Evolutionary conservation across 2,113 vertebrate species (phyloP).

Genomic region (Hepsetus odoe): DNA sequence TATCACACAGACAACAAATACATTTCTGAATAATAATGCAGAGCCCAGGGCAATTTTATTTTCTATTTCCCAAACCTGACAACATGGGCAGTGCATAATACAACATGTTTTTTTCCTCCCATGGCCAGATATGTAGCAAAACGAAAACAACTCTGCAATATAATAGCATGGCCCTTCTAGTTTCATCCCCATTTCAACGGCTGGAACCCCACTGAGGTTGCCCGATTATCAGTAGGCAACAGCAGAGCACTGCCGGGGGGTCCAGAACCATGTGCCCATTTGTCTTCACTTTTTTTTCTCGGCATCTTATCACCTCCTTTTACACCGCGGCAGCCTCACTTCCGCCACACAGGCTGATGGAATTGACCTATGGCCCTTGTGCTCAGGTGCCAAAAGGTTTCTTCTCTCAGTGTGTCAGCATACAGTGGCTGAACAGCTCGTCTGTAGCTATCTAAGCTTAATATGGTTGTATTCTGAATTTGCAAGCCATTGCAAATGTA

Average conservation of each 20-base stretch:
- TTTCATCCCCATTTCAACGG: not conserved
- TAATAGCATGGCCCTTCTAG: not conserved
- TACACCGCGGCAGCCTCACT: conserved; percentile 33
- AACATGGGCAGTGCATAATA: not conserved
- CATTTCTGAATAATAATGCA: conserved; percentile 28
- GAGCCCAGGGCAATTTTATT: conserved; percentile 29
- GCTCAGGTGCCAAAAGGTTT: conserved; percentile 7
- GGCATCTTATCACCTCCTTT: conserved; percentile 37
- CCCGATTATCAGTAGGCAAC: not conserved
- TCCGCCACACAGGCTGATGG: conserved; percentile 30
- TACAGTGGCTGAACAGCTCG: not conserved
- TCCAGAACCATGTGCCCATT: conserved; percentile 28
- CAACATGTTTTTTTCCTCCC: not conserved
- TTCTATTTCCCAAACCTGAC: not conserved
- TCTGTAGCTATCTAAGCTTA: not conserved
- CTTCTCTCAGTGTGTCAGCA: conserved; percentile 17
- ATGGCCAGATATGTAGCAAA: conserved; percentile 4
- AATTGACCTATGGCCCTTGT: conserved; percentile 33
- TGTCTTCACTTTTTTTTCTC: conserved; percentile 43
- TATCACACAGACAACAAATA: conserved; percentile 41
- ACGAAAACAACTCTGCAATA: not conserved
- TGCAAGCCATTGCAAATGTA: not conserved
- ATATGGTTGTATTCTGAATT: not conserved
- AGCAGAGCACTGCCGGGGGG: conserved; percentile 10
- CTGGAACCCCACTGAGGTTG: not conserved